Conservation (phyloP, 2,113 vertebrate species). For the Salvator merianae region DNA sequence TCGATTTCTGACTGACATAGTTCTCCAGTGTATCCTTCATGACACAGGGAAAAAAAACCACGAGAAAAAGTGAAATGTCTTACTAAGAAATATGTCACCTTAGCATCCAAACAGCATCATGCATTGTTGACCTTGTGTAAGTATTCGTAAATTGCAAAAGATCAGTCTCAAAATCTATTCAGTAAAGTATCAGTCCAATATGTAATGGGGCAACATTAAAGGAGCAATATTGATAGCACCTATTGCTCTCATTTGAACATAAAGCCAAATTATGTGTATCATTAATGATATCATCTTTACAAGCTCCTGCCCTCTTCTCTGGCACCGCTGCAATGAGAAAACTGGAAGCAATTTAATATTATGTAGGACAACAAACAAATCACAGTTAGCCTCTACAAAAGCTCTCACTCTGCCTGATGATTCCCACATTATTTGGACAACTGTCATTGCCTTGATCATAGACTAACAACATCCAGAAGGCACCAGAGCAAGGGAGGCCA, state of each 20-base stretch:
- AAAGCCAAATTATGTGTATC: too few relatives aligned
- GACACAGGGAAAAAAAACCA: slow-evolving; percentile 19
- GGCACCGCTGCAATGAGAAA: neutral
- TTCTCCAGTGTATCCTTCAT: slow-evolving; percentile 84
- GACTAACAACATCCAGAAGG: too few relatives aligned
- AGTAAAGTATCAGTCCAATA: neutral
- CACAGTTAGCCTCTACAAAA: neutral
- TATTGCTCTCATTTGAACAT: too few relatives aligned
- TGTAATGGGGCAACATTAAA: neutral
- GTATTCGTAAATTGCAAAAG: neutral
- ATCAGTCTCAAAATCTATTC: neutral
- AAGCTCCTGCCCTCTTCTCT: neutral
- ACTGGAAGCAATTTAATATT: neutral
- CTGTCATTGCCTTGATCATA: too few relatives aligned
- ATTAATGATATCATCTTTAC: neutral
- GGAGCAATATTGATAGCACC: neutral
- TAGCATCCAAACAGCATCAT: neutral
- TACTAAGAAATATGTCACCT: neutral
- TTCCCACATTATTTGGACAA: too few relatives aligned
- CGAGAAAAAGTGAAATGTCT: neutral
- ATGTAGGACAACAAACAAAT: neutral
- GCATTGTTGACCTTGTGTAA: neutral
- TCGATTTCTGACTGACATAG: slow-evolving; percentile 90
- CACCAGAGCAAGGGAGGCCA: too few relatives aligned
- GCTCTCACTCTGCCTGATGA: too few relatives aligned